Base-by-base conservation (phyloP, 2,113 vertebrate genomes). In the Strigops habroptila region DNA sequence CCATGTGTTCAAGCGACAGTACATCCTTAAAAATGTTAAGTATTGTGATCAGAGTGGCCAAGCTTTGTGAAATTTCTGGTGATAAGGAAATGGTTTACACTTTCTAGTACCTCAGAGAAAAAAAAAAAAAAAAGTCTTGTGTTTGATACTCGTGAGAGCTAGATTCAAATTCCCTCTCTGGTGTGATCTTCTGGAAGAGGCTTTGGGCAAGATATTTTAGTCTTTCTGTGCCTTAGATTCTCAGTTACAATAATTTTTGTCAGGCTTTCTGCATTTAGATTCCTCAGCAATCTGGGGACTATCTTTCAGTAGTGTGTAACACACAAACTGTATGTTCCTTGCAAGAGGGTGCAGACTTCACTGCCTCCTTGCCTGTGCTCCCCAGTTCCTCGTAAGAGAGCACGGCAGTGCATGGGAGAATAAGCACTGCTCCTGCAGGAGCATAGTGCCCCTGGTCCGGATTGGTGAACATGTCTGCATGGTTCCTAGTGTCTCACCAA, bases 381-480 rank as follows among this genome's bases (percentile, higher is more conserved):
- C 24, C 14, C 0, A 0, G 7, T 65, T 65, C 15, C 44, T 80
- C 0, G 0, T 2, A 4, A 2, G 0, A 63, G 30, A 52, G 57
- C 33, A 9, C 14, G 6, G 3, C 0, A 0, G 30, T 43, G 49
- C 51, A 13, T 16, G 19, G 63, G n/a, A 52, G 21, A 44, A 30
- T 6, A 4, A 7, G 0, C 3, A 22, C 18, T 18, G 52, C 44
- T 84, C 39, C 0, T 5, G 1, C 25, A 17, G 23, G 52, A 46
- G 41, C 3, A 19, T 51, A 9, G 1, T 14, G 52, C 33, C 10
- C 11, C 5, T 10, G 28, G 1, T 15, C 60, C 74, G 81, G 16
- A 3, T 7, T 49, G 23, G 31, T 63, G 51, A 52, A 18, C 3
- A 0, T 19, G 18, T 25, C 60, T 52, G 22, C 21, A 1, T 49